Conservation (phyloP, 2,888 invertebrate species). For the Trichopoda pennipes region DNA sequence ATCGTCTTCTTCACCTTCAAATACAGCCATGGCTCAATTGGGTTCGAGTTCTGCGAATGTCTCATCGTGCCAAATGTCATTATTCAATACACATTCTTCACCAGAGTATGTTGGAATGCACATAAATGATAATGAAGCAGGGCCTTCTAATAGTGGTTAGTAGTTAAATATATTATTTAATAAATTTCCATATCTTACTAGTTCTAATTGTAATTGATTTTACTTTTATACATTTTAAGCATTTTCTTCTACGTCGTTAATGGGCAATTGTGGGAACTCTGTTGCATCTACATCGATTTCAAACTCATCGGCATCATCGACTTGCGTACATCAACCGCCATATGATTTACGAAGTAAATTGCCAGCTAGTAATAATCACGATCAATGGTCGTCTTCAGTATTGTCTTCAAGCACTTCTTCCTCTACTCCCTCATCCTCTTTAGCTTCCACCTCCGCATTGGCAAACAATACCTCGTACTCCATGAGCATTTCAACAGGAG, state of each 20-base stretch:
- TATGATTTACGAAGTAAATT: slow-evolving; percentile 94
- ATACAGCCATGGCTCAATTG: slow-evolving; percentile 45
- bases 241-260: slow-evolving; percentile 57
- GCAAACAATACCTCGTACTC: slow-evolving; percentile 81
- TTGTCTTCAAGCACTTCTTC: slow-evolving; percentile 81
- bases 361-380: slow-evolving; percentile 75
- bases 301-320: slow-evolving; percentile 70
- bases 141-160: slow-evolving; percentile 63
- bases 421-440: slow-evolving; percentile 34
- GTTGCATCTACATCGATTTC: slow-evolving; percentile 62
- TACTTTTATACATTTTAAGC: slow-evolving; percentile 27
- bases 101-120: slow-evolving; percentile 65
- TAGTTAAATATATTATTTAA: background rate
- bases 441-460: slow-evolving; percentile 59
- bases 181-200: background rate
- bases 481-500: slow-evolving; percentile 57
- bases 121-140: slow-evolving; percentile 59
- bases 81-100: slow-evolving; percentile 49
- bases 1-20: slow-evolving; percentile 53
- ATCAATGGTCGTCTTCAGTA: slow-evolving; percentile 77
- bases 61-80: slow-evolving; percentile 50
- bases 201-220: background rate
- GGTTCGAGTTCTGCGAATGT: slow-evolving; percentile 45
- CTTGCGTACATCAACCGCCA: slow-evolving; percentile 89
- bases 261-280: slow-evolving; percentile 34